phyloP scores from a whole-genome alignment of 2,797 vertebrate species.

The Threskiornis aethiopicus region DNA sequence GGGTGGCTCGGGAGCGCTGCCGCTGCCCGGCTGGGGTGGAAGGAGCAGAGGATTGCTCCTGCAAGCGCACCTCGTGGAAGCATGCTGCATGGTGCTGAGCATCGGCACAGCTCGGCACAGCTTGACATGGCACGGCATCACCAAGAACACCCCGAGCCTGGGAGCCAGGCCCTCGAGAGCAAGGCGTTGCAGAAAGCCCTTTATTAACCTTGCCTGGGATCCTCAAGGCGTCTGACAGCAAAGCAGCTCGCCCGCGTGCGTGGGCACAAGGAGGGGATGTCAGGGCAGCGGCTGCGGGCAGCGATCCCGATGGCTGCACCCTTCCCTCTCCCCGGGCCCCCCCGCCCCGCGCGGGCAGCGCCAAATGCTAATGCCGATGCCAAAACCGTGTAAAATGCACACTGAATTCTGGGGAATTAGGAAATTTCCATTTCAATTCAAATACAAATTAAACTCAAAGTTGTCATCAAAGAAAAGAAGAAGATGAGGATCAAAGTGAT shows the following conservation, averaged over 20 bases:
- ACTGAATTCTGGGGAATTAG: slow-evolving; percentile 60
- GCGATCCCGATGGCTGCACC: accelerated
- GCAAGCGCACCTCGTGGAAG: accelerated
- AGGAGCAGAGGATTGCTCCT: neutral
- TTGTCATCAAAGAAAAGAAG: slow-evolving; percentile 77
- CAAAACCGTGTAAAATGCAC: neutral
- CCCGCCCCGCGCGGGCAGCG: neutral
- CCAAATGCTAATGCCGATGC: neutral
- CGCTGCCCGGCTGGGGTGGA: accelerated
- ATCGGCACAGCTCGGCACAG: neutral
- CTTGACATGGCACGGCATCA: accelerated
- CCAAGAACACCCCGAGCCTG: accelerated
- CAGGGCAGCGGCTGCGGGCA: neutral
- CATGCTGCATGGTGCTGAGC: neutral
- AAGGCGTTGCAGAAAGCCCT: neutral
- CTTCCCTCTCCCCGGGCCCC: neutral
- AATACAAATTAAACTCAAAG: slow-evolving; percentile 79
- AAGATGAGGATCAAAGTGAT: slow-evolving; percentile 81
- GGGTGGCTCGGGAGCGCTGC: neutral
- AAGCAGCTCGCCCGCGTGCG: neutral
- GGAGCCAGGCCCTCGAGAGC: neutral
- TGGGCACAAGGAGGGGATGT: accelerated
- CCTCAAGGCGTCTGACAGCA: neutral
- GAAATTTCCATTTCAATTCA: slow-evolving; percentile 83
- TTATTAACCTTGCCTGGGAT: neutral